phyloP scores from a whole-genome alignment of 2,113 vertebrate genomes.

The Sinocyclocheilus anshuiensis region DNA sequence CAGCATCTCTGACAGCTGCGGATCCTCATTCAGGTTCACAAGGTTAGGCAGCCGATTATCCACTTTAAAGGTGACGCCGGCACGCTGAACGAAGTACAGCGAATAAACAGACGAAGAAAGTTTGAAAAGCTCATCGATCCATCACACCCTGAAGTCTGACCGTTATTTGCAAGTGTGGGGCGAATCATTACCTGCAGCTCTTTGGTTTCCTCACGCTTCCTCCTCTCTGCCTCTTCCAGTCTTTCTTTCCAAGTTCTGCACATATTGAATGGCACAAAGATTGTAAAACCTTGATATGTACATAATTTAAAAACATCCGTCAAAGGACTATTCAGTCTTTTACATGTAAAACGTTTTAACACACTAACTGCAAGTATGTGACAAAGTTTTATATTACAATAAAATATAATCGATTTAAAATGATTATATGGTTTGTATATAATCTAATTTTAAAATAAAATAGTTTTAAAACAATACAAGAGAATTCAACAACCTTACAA shows the following conservation, averaged over 20 bases:
- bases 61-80: slow-evolving; percentile 90
- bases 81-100: slow-evolving; percentile 76
- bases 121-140: slow-evolving; percentile 32
- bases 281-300: neutral
- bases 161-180: neutral
- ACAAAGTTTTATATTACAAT: neutral
- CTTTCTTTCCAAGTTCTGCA: slow-evolving; percentile 90
- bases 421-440: neutral
- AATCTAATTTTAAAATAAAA: neutral
- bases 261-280: neutral
- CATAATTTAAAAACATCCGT: neutral
- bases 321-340: neutral
- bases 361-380: neutral
- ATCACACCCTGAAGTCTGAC: neutral
- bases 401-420: neutral
- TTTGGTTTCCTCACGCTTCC: slow-evolving; percentile 87
- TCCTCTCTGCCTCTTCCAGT: slow-evolving; percentile 87
- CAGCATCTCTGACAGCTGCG: slow-evolving; percentile 94
- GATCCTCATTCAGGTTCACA: slow-evolving; percentile 95
- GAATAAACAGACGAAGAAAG: neutral
- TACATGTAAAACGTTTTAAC: neutral
- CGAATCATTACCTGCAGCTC: slow-evolving; percentile 84
- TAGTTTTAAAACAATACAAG: neutral
- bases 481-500: neutral
- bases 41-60: slow-evolving; percentile 91